Base-by-base conservation (phyloP, 2,888 invertebrate species). In the Nomada ruficornis region DNA sequence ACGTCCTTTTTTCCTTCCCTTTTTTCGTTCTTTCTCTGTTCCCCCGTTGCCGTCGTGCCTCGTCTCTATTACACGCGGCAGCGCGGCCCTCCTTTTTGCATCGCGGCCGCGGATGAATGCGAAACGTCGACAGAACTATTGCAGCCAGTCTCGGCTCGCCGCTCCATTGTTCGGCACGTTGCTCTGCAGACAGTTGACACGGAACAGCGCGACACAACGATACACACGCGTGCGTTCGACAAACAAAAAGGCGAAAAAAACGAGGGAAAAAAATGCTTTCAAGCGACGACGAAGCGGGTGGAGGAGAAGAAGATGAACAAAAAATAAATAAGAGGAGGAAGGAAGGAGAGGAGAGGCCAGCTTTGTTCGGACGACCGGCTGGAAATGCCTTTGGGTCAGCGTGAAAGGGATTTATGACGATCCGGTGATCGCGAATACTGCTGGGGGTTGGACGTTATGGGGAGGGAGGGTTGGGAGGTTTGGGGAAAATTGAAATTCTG, bases 41-140 rank as follows among this genome's bases (percentile, higher is more conserved):
- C 26, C 20, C 10, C 11, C 11, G 11, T 47, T 5, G 36, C 7
- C 36, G 7, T 7, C 36, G 36, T 5, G 36, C 55, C 29, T 65
- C 15, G 36, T 60, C 29, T 67, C 20, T 65, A 13, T 77, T 29
- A 36, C 36, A 44, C 63, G 50, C 47, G 47, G 13, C 50, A 50
- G 63, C 64, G 62, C 26, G 60, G 70, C 52, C 67, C 77, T 59
- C 50, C 71, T 68, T 74, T 82, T 79, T 82, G 72, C 74, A 74
- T 84, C 74, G 77, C 81, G 73, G 79, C 70, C 68, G 72, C 74
- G 73, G 64, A 65, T 86, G 85, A 86, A 86, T 85, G 71, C 84
- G 80, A 72, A 82, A 83, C 71, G 77, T 70, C 68, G 82, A 72
- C 80, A 81, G 79, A 83, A 86, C 83, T 86, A 81, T 86, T 78